Evolutionary conservation across 2,113 vertebrate species (phyloP), one percentile per base, ranked within the genome.

Genomic region (Astur gentilis): DNA sequence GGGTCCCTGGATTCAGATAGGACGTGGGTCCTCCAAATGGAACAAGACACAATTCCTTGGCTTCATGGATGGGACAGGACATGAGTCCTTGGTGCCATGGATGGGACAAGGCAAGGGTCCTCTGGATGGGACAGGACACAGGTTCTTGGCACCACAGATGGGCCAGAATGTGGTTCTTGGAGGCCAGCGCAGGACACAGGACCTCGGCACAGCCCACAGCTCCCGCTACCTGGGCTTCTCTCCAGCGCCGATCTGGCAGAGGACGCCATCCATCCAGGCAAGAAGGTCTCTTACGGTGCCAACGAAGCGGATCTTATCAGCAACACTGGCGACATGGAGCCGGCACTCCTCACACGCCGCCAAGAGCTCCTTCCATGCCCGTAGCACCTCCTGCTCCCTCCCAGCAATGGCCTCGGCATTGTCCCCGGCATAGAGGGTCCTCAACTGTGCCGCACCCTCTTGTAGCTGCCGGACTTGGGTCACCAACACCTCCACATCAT

Each of bases 351-450:
- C 99, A 5, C 99, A 99, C 23, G 98, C 98, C 1, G 97, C 98
- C 95, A 99, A 96, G 89, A 99, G 98, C 95, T 99, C 99, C 92
- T 99, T 99, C 99, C 99, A 99, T 1, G 97, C 98, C 45, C 98
- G 96, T 95, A 99, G 98, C 75, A 99, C 99, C 70, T 99, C 99
- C 49, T 99, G 99, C 95, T 99, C 99, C 13, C 98, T 97, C 62
- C 98, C 98, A 1, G 98, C 98, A 8, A 99, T 99, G 98, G 99
- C 98, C 49, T 99, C 99, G 0, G 99, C 99, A 11, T 99, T 99
- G 97, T 99, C 99, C 0, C 99, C 99, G 0, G 99, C 99, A 1
- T 99, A 99, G 89, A 99, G 99, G 0, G 99, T 99, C 96, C 99
- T 97, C 83, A 99, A 94, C 97, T 99, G 99, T 5, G 99, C 99